These are phyloP conservation scores for Sarcophaga carnaria DNA, from an alignment of 2,888 invertebrate genomes.

Conservation along the genomic window DNA sequence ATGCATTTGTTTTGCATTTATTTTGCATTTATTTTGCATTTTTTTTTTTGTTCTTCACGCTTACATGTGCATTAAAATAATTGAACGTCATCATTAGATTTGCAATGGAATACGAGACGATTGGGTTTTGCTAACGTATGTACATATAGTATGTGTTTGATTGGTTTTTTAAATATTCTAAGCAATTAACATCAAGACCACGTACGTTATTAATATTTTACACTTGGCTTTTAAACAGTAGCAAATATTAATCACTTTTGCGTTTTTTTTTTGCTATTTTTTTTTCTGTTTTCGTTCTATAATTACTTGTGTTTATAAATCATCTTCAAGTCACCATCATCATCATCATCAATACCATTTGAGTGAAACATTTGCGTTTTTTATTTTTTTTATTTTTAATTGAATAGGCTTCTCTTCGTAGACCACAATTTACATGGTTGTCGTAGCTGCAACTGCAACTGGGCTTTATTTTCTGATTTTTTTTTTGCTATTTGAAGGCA, in stretches of 20 bases:
- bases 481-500: no score
- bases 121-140: not conserved
- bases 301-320: no score
- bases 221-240: slow-evolving; percentile 39
- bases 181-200: slow-evolving; percentile 18
- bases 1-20: not conserved
- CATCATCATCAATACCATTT: not conserved
- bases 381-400: not conserved
- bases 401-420: not conserved
- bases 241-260: slow-evolving; percentile 31
- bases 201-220: not conserved
- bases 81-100: slow-evolving; percentile 12
- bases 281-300: no score
- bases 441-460: not conserved
- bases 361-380: not conserved
- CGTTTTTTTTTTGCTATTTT: not conserved
- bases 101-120: not conserved
- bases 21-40: not conserved
- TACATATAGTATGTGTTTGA: not conserved
- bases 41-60: not conserved
- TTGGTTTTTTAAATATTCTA: not conserved
- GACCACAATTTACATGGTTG: slow-evolving; percentile 40
- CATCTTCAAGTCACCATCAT: not conserved
- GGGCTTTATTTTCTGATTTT: not conserved
- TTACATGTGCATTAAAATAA: not conserved